A percentile compares a stretch with the other conserved stretches of the same genome.
These are phyloP conservation scores for Acridotheres tristis DNA, from an alignment of 2,797 vertebrate species.

Conservation along the genomic window DNA sequence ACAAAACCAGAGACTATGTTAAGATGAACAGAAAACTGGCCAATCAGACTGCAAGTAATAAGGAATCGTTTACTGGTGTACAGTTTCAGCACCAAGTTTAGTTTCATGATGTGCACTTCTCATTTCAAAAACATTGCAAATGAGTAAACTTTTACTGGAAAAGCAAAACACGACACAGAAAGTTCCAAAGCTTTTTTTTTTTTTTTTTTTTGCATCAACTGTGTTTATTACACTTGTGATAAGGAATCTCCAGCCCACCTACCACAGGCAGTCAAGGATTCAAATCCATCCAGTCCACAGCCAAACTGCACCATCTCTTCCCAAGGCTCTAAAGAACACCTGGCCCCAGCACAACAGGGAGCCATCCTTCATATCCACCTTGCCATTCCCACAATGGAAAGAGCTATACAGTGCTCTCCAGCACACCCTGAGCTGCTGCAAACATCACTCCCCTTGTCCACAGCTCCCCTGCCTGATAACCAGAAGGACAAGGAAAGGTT, in stretches of 20 bases:
- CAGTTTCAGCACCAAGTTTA: not conserved
- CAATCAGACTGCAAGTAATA: not conserved
- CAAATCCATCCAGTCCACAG: fast-evolving
- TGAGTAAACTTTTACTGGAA: not conserved
- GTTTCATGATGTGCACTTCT: not conserved
- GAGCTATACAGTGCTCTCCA: not conserved
- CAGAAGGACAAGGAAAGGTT: not conserved
- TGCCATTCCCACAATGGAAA: fast-evolving
- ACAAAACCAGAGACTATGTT: not conserved
- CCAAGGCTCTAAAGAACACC: not conserved
- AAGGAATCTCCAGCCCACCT: not conserved
- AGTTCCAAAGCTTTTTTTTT: not conserved
- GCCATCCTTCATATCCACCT: fast-evolving
- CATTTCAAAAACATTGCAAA: not conserved
- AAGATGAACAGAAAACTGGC: not conserved
- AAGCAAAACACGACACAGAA: not conserved
- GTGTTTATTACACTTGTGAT: not conserved
- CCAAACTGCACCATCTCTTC: not conserved
- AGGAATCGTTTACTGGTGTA: not conserved
- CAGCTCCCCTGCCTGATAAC: not conserved
- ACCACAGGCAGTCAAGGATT: not conserved
- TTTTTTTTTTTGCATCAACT: not conserved
- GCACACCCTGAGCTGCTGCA: not conserved
- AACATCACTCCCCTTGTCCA: not conserved
- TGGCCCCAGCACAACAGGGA: fast-evolving